Evolutionary conservation across 1,140 invertebrate species (phyloP), one percentile per base, ranked within the genome.

Genomic region (Rhagoletis zephyria): DNA sequence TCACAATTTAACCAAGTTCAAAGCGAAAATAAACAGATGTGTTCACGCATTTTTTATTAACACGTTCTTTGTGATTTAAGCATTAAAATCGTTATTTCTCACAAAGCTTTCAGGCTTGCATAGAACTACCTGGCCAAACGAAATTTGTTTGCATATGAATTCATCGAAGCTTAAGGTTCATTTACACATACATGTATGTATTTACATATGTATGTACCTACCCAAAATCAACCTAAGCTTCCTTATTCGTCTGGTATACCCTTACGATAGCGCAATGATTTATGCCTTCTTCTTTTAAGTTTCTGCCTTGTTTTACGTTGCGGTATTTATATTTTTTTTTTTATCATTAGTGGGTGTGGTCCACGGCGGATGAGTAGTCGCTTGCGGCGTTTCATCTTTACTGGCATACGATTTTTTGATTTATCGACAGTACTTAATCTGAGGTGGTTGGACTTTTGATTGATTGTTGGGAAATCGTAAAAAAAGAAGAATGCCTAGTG

Each of bases 381-480:
- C 19, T 5, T 40, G 30, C 30, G 5, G 4, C 42, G 67, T 81
- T 42, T 30, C 74, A 59, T 81, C 48, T 81, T 56, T 81, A 30
- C 30, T 30, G 30, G 30, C 30, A 30, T 30, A 30, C 10, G 74
- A 56, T 19, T 56, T 30, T 81, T 42, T 81, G 74, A 81, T 81
- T 81, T 51, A 81, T 81, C 48, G 48, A 9, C 74, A 81, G 19
- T 56, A 16, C 19, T 56, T 81, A 81, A 81, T 81, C 42, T 56
- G 45, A 56, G 74, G 74, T 81, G 74, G 74, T 81, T 81, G 74
- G 45, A 81, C 74, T 19, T 10, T 81, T 56, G 74, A 81, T 81
- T 81, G 74, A 81, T 56, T 56, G 45, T 59, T 81, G 45, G 48
- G n/a, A 10, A 56, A 81, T 19, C 74, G n/a, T 81, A 48, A 81